Evolutionary conservation across 2,113 vertebrate species (phyloP).

Genomic region (Chlorocebus sabaeus): DNA sequence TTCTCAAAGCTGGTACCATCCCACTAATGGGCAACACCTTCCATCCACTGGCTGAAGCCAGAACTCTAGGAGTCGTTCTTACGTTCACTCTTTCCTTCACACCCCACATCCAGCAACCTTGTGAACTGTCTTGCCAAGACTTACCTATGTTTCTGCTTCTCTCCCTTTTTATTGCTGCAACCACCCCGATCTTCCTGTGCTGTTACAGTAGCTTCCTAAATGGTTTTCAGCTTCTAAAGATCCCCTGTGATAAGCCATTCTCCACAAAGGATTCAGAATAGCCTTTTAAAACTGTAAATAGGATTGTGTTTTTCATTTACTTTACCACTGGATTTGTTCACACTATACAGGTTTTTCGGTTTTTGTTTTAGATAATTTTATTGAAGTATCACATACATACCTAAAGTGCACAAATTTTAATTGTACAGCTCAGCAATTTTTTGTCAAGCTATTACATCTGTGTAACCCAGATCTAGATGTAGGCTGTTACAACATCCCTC

Average conservation of each 20-base stretch:
- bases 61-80: neutral
- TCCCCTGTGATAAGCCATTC: neutral
- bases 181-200: too few species aligned
- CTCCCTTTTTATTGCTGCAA: neutral
- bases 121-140: neutral
- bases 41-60: neutral
- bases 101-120: neutral
- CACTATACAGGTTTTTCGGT: too few species aligned
- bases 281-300: neutral
- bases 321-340: neutral
- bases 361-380: neutral
- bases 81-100: too few species aligned
- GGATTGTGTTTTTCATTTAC: neutral
- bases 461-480: neutral
- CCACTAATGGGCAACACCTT: too few species aligned
- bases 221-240: neutral
- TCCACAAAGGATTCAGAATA: neutral
- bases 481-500: neutral
- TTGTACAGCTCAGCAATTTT: neutral
- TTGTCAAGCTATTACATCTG: neutral
- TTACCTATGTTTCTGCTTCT: fast-evolving
- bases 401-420: neutral
- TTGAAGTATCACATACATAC: neutral
- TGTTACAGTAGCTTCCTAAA: neutral
- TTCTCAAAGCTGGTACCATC: neutral